phyloP scores from a whole-genome alignment of 2,113 vertebrate species.

The Benitochromis conjunctus region DNA sequence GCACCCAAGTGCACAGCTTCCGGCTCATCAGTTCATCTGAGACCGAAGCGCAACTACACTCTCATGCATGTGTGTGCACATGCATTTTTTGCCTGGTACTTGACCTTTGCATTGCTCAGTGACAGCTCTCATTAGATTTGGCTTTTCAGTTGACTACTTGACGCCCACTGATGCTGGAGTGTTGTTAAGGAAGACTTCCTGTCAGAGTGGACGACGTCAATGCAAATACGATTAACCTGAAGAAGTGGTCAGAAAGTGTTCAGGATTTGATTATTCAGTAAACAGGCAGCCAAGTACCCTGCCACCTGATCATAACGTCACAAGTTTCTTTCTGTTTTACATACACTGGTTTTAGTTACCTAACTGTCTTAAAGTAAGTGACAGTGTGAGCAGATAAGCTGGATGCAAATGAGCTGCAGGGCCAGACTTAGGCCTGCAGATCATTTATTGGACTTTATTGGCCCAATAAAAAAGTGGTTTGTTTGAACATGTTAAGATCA shows the following conservation, averaged over 20 bases:
- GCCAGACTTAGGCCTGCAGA: background rate
- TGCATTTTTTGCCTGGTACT: constrained; percentile 1
- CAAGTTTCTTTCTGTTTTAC: background rate
- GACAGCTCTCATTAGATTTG: background rate
- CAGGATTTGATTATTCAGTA: background rate
- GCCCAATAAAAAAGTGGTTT: background rate
- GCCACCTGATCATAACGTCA: background rate
- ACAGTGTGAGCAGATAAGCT: background rate
- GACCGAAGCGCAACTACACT: background rate
- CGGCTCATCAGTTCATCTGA: constrained; percentile 6
- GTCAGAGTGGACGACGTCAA: background rate
- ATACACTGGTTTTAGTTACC: background rate
- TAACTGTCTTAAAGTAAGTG: background rate
- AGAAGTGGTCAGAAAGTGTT: background rate
- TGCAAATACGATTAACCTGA: background rate
- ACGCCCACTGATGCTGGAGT: background rate
- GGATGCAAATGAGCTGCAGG: background rate
- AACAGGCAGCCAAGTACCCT: background rate
- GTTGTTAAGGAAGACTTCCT: background rate
- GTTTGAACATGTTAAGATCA: background rate
- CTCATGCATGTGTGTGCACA: background rate
- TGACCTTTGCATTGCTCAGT: background rate
- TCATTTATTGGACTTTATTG: background rate
- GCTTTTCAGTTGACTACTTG: background rate
- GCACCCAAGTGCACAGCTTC: constrained; percentile 25